Conservation (phyloP, 2,113 vertebrate genomes). For the Psilopogon haemacephalus region DNA sequence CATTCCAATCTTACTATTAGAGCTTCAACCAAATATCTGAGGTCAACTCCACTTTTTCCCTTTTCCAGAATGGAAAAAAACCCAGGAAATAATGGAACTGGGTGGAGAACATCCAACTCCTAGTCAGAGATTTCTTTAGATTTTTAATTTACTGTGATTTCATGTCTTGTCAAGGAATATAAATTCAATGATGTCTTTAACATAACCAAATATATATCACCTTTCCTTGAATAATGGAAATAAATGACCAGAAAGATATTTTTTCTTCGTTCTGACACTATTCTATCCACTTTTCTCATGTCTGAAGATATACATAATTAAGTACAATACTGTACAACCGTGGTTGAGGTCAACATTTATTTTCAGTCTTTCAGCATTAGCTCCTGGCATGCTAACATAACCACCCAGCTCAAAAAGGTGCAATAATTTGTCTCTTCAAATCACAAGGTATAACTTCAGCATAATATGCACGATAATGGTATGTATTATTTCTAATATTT, state of each 20-base stretch:
- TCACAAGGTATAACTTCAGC: background rate
- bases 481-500: background rate
- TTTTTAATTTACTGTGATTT: background rate
- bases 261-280: background rate
- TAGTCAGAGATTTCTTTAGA: background rate
- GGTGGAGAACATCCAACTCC: background rate
- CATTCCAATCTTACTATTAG: background rate
- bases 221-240: background rate
- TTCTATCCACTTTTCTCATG: background rate
- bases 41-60: background rate
- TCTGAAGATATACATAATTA: background rate
- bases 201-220: background rate
- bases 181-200: background rate
- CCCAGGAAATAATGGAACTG: background rate
- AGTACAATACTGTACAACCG: background rate
- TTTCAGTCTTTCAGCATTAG: background rate
- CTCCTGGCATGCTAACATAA: background rate
- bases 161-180: background rate
- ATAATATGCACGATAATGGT: background rate
- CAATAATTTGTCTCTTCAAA: background rate
- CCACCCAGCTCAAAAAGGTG: background rate
- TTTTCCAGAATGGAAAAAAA: background rate
- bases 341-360: background rate
- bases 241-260: background rate
- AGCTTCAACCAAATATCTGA: background rate